These are phyloP conservation scores for Lasioglossum oenotherae DNA, from an alignment of 2,888 invertebrate genomes.

Conservation along the genomic window DNA sequence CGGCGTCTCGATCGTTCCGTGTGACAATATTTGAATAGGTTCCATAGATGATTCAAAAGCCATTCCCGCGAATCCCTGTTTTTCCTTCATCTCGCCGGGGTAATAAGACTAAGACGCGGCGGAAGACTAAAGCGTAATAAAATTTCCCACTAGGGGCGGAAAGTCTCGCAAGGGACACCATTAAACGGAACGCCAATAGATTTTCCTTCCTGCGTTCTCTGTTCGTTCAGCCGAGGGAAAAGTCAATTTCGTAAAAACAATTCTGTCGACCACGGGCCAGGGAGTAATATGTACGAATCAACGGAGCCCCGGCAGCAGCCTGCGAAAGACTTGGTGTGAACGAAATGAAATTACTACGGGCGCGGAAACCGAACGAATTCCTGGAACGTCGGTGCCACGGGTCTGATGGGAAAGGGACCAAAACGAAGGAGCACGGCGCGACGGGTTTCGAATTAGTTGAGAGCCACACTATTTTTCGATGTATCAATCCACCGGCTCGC, in stretches of 20 bases:
- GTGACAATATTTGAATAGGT: slow-evolving; percentile 23
- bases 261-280: slow-evolving; percentile 72
- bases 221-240: slow-evolving; percentile 67
- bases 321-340: slow-evolving; percentile 70
- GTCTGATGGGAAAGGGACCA: slow-evolving; percentile 33
- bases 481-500: slow-evolving; percentile 55
- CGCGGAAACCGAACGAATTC: slow-evolving; percentile 71
- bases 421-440: slow-evolving; percentile 47
- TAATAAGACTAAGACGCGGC: slow-evolving; percentile 59
- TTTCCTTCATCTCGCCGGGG: slow-evolving; percentile 15
- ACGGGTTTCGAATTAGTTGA: slow-evolving; percentile 49
- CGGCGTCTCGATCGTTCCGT: background rate
- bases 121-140: slow-evolving; percentile 60
- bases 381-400: slow-evolving; percentile 61
- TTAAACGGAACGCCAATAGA: slow-evolving; percentile 67
- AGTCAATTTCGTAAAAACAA: slow-evolving; percentile 80
- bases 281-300: slow-evolving; percentile 74
- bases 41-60: slow-evolving; percentile 29
- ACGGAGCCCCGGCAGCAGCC: slow-evolving; percentile 56
- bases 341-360: slow-evolving; percentile 77
- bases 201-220: slow-evolving; percentile 59
- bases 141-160: slow-evolving; percentile 42
- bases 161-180: slow-evolving; percentile 51
- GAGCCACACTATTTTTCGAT: slow-evolving; percentile 31
- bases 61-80: slow-evolving; percentile 43